phyloP scores from a whole-genome alignment of 2,797 vertebrate species.

The Pelodytes ibericus region DNA sequence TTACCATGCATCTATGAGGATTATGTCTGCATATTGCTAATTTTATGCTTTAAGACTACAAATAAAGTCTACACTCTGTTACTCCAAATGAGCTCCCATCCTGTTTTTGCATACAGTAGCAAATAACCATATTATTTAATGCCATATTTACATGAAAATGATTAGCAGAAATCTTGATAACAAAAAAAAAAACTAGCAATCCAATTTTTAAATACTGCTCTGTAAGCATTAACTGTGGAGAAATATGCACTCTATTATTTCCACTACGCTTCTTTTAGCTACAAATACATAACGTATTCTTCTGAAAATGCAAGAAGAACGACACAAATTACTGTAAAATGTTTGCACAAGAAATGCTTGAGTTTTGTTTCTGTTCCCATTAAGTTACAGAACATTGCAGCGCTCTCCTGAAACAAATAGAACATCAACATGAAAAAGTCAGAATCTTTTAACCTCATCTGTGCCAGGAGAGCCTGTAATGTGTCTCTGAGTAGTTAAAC shows the following conservation, averaged over 20 bases:
- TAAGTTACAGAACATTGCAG: slow-evolving; percentile 7
- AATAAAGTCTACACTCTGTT: no score
- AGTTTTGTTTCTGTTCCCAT: slow-evolving; percentile 1
- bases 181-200: neutral
- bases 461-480: neutral
- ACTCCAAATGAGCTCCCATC: no score
- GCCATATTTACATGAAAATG: no score
- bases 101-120: no score
- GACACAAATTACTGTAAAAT: slow-evolving; percentile 10
- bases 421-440: neutral
- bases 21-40: no score
- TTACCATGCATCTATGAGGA: no score
- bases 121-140: no score
- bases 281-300: neutral
- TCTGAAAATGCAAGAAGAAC: slow-evolving; percentile 5
- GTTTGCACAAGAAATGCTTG: slow-evolving; percentile 3
- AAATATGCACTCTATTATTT: neutral
- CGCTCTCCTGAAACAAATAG: neutral
- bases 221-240: neutral
- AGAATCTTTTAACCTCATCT: neutral
- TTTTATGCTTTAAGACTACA: no score
- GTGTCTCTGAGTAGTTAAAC: neutral
- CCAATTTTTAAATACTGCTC: neutral
- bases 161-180: neutral
- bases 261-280: neutral